Percentiles rank a stretch among this genome's conserved stretches.
Evolutionary conservation across 2,797 vertebrate genomes (phyloP).

Genomic region (Monodelphis domestica): DNA sequence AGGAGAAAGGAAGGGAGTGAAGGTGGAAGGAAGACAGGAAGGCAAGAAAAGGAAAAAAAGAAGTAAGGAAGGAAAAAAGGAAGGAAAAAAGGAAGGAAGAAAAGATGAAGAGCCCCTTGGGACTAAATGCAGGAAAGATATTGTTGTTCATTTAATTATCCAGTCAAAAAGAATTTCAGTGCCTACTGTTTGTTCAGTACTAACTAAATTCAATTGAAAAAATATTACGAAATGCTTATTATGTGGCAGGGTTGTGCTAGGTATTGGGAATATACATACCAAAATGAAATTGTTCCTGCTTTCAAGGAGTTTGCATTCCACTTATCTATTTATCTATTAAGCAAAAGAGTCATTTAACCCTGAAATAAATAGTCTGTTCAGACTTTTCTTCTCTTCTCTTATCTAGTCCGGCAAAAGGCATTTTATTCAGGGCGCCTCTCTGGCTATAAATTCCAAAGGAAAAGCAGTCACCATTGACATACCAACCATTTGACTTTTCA

Average conservation of each 20-base stretch:
- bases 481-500: background rate
- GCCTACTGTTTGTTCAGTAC: background rate
- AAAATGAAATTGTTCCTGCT: background rate
- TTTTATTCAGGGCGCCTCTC: background rate
- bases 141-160: background rate
- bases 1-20: background rate
- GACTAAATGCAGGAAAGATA: background rate
- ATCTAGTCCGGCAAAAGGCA: background rate
- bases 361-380: background rate
- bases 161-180: background rate
- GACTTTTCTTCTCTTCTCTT: background rate
- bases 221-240: background rate
- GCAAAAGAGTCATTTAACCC: conserved; percentile 8
- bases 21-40: too few relatives aligned
- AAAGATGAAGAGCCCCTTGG: background rate
- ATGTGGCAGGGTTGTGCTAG: background rate
- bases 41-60: too few relatives aligned
- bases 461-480: background rate
- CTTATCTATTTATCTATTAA: background rate
- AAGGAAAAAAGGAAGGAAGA: too few relatives aligned
- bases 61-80: background rate
- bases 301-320: background rate
- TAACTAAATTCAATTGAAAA: background rate
- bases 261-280: background rate
- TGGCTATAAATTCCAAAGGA: background rate